phyloP scores from a whole-genome alignment of 35 echinoderm and acorn worm genomes.

The Lytechinus pictus region DNA sequence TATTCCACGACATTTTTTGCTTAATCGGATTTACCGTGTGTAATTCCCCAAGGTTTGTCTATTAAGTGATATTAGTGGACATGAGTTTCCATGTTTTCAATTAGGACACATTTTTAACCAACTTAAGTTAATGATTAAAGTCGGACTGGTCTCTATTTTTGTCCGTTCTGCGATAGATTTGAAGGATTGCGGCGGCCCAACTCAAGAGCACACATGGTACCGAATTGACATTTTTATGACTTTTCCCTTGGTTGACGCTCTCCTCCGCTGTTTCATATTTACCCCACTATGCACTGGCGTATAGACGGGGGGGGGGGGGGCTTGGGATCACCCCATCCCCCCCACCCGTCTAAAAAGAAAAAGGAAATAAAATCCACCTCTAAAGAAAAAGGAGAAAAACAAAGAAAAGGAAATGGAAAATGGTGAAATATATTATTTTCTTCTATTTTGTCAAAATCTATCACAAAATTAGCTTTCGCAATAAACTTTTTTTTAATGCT shows the following conservation, averaged over 20 bases:
- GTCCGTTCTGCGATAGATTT: neutral
- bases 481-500: too few species aligned
- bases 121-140: neutral
- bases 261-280: neutral
- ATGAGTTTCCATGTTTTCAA: constrained; percentile 19
- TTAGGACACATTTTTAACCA: constrained; percentile 5
- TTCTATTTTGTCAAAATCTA: too few species aligned
- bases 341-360: too few species aligned
- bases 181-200: neutral
- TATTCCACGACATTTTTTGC: neutral
- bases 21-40: neutral
- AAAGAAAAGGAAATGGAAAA: too few species aligned
- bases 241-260: neutral
- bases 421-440: too few species aligned
- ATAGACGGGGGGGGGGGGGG: too few species aligned
- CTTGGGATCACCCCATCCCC: too few species aligned
- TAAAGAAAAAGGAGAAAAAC: too few species aligned
- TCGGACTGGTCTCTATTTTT: neutral
- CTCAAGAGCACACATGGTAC: neutral
- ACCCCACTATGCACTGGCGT: neutral
- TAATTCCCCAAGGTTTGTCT: neutral
- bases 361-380: too few species aligned
- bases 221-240: neutral
- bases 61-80: neutral
- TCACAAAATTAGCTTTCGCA: too few species aligned